Base-by-base conservation (phyloP, 2,113 vertebrate species). In the Oreocharis arfaki region DNA sequence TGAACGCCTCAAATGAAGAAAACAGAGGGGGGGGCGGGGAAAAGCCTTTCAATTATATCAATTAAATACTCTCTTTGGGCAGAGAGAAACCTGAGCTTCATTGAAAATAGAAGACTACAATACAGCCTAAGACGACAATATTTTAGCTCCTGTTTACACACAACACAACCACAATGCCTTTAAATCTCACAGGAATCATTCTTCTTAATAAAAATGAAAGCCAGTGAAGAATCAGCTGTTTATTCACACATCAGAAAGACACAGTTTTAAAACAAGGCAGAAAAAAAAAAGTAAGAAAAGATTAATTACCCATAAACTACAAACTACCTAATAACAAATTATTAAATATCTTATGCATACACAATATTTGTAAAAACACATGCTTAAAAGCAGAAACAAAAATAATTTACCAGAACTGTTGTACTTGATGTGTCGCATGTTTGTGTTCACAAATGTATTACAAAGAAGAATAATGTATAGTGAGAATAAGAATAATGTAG, bases 51-150 rank as follows among this genome's bases (percentile, higher is more conserved):
- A 92, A 37, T 95, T 10, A 88, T 96, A 97, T 96, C 96, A 97
- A 97, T 98, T 97, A 97, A 97, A 94, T 93, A 92, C 65, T 90
- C 91, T 97, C 86, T 96, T 93, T 92, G 95, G 93, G 73, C 56
- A 90, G 65, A 67, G 50, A 53, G 95, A 97, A 97, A 98, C 86
- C 96, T 74, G 75, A 97, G 88, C 77, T 88, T 84, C 92, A 80
- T 10, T 30, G 64, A 89, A 97, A 96, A 67, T 23, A 93, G 50
- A 46, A 88, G 68, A 89, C 81, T 81, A 91, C 87, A 87, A 69
- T 47, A 89, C 41, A 87, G 85, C n/a, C 10, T 76, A 75, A 55
- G 63, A 96, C 4, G 15, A 86, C 94, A 97, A 84, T 88, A 81
- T 90, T 95, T 96, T 90, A 96, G 89, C 80, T 94, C 91, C 92